These are phyloP conservation scores for Cryptoprocta ferox DNA, from an alignment of 2,797 vertebrate genomes.

Conservation along the genomic window DNA sequence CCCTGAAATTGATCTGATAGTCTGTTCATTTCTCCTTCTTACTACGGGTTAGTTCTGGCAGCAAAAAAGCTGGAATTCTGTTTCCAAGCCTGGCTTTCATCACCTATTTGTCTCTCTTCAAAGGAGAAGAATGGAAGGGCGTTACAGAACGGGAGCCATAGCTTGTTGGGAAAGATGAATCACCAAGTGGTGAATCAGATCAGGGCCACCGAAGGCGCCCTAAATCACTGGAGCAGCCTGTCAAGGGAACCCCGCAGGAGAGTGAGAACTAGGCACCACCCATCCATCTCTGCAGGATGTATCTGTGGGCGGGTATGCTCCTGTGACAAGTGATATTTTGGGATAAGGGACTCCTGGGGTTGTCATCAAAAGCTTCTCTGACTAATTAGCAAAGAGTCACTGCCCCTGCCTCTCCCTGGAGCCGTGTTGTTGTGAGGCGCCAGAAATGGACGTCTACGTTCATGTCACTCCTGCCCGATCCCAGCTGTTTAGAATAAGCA, in stretches of 20 bases:
- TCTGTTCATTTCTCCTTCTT: background rate
- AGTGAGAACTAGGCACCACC: slow-evolving; percentile 82
- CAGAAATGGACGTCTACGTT: background rate
- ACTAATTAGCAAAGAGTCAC: slow-evolving; percentile 13
- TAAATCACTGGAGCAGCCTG: slow-evolving; percentile 83
- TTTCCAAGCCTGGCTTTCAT: slow-evolving; percentile 40
- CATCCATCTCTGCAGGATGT: slow-evolving; percentile 78
- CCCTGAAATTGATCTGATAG: background rate
- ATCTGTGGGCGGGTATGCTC: background rate
- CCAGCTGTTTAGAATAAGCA: slow-evolving; percentile 43
- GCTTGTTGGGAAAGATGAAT: slow-evolving; percentile 84
- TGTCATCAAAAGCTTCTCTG: slow-evolving; percentile 59
- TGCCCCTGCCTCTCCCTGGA: background rate
- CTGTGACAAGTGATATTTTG: slow-evolving; percentile 55
- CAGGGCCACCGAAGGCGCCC: slow-evolving; percentile 80
- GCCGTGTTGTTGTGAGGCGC: background rate
- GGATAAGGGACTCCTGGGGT: slow-evolving; percentile 49
- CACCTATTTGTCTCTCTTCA: background rate
- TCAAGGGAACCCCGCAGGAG: slow-evolving; percentile 81
- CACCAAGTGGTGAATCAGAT: slow-evolving; percentile 83
- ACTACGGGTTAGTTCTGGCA: background rate
- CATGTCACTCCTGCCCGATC: background rate
- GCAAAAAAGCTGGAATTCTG: background rate
- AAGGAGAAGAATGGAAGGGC: slow-evolving; percentile 60
- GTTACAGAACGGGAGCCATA: slow-evolving; percentile 76